phyloP scores from a whole-genome alignment of 2,888 invertebrate genomes.

The Cyrtodaria siliqua region DNA sequence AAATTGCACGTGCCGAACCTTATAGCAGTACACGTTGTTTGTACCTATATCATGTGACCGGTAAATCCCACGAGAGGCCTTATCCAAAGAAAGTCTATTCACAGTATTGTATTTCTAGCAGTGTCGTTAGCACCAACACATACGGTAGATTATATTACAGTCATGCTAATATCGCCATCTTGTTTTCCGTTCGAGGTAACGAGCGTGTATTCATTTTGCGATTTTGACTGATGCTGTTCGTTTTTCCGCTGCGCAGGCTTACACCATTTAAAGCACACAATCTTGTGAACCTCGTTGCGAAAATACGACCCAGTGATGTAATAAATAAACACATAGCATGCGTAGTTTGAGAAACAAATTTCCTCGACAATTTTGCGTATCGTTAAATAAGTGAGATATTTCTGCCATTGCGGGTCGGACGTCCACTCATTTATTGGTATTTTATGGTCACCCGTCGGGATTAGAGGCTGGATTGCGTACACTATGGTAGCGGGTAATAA shows the following conservation, averaged over 20 bases:
- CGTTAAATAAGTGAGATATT: conserved; percentile 78
- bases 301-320: conserved; percentile 84
- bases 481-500: conserved; percentile 84
- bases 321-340: conserved; percentile 85
- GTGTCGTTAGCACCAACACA: no score
- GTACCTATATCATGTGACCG: no score
- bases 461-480: conserved; percentile 76
- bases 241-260: no score
- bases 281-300: conserved; percentile 74
- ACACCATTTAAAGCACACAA: conserved; percentile 62
- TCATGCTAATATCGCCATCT: conserved; percentile 26
- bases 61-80: no score
- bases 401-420: conserved; percentile 79
- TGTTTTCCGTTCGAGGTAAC: conserved; percentile 55
- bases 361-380: conserved; percentile 80
- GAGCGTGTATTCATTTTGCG: conserved; percentile 47
- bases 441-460: conserved; percentile 71
- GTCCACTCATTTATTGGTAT: conserved; percentile 70
- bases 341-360: conserved; percentile 84
- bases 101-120: no score
- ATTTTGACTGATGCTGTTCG: no score
- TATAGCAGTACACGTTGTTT: no score
- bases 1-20: no score
- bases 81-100: no score
- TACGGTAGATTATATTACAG: no score